A percentile compares a stretch with the other conserved stretches of the same genome.
Evolutionary conservation across 1,140 invertebrate genomes (phyloP).

Genomic region (Drosophila seguyi): DNA sequence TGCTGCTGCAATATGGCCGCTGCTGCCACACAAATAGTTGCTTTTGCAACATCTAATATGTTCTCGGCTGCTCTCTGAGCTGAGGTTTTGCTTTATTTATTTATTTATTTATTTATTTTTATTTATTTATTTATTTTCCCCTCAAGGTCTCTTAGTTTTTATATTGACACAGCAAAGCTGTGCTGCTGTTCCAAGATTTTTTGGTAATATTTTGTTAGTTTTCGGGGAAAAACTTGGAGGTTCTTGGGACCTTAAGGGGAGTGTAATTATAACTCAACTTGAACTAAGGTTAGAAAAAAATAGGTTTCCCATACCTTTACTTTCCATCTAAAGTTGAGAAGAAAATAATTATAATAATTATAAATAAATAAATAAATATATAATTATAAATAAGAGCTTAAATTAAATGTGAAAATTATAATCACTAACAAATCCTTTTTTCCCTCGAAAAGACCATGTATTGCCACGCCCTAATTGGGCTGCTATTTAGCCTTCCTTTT

Average conservation of each 20-base stretch:
- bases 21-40: conserved; percentile 12
- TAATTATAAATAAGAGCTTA: too few species aligned
- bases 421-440: too few species aligned
- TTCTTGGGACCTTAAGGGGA: not conserved
- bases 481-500: not conserved
- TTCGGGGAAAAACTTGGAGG: too few species aligned
- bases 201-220: too few species aligned
- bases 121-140: not conserved
- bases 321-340: too few species aligned
- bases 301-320: too few species aligned
- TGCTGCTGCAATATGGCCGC: conserved; percentile 4
- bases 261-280: not conserved
- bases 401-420: not conserved
- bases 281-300: too few species aligned
- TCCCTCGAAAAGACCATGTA: not conserved
- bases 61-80: not conserved
- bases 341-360: too few species aligned
- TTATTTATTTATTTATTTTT: conserved; percentile 1
- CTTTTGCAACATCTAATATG: conserved; percentile 22
- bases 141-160: conserved; percentile 2
- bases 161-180: too few species aligned
- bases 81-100: not conserved
- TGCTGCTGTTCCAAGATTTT: not conserved
- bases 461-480: not conserved
- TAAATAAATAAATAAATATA: too few species aligned